phyloP scores from a whole-genome alignment of 2,888 invertebrate species.

The Scaptomyza tumidula region DNA sequence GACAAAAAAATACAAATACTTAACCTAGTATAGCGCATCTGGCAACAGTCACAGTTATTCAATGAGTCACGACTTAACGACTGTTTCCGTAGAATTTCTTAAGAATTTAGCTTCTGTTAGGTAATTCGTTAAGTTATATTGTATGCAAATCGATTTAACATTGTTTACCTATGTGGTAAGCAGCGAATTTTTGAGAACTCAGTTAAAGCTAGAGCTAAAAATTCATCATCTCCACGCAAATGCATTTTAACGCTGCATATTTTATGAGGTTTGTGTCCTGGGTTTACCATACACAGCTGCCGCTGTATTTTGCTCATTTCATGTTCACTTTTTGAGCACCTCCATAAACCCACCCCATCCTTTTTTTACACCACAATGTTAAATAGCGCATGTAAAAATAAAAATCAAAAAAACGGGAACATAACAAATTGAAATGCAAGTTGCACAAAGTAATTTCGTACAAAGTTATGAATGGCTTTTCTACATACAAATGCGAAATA shows the following conservation, averaged over 20 bases:
- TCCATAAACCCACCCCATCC: neutral
- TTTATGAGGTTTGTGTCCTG: slow-evolving; percentile 35
- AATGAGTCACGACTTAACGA: slow-evolving; percentile 53
- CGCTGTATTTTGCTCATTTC: slow-evolving; percentile 59
- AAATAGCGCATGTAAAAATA: slow-evolving; percentile 11
- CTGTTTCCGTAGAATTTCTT: slow-evolving; percentile 54
- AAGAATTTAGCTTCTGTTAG: slow-evolving; percentile 38
- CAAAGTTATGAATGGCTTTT: slow-evolving; percentile 55
- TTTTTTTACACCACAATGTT: too few species aligned
- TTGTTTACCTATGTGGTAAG: too few species aligned
- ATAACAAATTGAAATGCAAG: slow-evolving; percentile 66
- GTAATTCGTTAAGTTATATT: slow-evolving; percentile 1
- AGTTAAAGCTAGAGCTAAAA: too few species aligned
- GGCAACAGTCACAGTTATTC: neutral
- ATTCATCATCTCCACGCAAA: too few species aligned
- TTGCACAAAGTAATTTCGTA: slow-evolving; percentile 66
- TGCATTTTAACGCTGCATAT: slow-evolving; percentile 51
- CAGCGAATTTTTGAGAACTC: too few species aligned
- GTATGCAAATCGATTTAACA: neutral
- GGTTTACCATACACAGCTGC: slow-evolving; percentile 24
- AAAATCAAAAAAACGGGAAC: slow-evolving; percentile 20
- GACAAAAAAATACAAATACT: too few species aligned
- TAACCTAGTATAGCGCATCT: neutral
- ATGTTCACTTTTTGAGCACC: slow-evolving; percentile 60
- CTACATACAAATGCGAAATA: slow-evolving; percentile 34